Evolutionary conservation across 1,140 invertebrate genomes (phyloP).

Genomic region (Drosophila yakuba): DNA sequence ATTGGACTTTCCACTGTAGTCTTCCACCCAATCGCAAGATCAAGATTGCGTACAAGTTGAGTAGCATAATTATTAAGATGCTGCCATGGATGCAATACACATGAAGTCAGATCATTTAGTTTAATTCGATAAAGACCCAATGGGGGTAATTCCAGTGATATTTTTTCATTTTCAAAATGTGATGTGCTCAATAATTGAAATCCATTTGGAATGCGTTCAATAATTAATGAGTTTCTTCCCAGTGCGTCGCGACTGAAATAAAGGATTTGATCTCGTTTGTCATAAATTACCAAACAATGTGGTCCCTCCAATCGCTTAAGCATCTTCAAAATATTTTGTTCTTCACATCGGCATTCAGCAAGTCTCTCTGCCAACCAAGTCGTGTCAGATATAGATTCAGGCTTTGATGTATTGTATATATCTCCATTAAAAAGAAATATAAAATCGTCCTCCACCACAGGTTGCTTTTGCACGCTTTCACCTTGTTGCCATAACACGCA

Average conservation of each 20-base stretch:
- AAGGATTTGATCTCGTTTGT: constrained; percentile 87
- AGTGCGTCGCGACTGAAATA: constrained; percentile 95
- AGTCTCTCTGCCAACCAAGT: constrained; percentile 46
- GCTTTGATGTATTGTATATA: constrained; percentile 87
- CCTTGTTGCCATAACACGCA: constrained; percentile 90
- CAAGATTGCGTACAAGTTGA: constrained; percentile 38
- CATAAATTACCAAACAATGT: constrained; percentile 92
- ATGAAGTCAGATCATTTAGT: constrained; percentile 19
- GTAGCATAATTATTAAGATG: constrained; percentile 7
- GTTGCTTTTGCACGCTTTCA: constrained; percentile 86
- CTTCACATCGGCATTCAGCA: constrained; percentile 20
- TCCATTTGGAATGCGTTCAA: constrained; percentile 86
- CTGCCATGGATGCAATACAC: constrained; percentile 62
- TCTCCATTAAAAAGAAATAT: constrained; percentile 93
- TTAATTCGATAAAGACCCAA: constrained; percentile 70
- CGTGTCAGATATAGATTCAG: constrained; percentile 50
- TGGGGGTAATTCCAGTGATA: constrained; percentile 89
- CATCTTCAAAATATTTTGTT: constrained; percentile 23
- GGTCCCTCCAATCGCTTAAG: constrained; percentile 89
- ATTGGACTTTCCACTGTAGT: constrained; percentile 20
- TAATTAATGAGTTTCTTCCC: constrained; percentile 93
- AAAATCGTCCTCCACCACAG: constrained; percentile 86
- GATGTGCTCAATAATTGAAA: constrained; percentile 87
- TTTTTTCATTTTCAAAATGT: constrained; percentile 62
- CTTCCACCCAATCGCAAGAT: constrained; percentile 35